phyloP scores from a whole-genome alignment of 2,888 invertebrate genomes.

The Mimas tiliae region DNA sequence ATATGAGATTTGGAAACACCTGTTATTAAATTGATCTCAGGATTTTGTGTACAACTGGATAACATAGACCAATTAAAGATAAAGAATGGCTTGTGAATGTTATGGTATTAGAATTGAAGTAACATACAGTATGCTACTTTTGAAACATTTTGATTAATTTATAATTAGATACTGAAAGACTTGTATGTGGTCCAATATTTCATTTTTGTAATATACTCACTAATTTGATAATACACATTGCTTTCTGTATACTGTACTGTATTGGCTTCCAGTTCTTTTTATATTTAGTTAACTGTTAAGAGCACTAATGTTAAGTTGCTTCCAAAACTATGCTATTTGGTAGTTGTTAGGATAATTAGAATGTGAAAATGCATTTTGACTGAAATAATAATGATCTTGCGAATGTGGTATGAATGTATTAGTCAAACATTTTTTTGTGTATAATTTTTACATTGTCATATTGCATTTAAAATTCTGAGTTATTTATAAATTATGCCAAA shows the following conservation, averaged over 20 bases:
- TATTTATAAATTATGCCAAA: conserved; percentile 79
- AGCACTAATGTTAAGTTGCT: conserved; percentile 80
- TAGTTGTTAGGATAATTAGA: conserved; percentile 62
- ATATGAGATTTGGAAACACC: not conserved
- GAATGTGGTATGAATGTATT: conserved; percentile 76
- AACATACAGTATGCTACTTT: not conserved
- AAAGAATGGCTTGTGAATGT: not conserved
- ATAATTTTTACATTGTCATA: conserved; percentile 69
- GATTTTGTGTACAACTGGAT: not conserved
- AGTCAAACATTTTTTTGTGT: conserved; percentile 67
- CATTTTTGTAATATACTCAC: conserved; percentile 49
- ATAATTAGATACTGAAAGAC: conserved; percentile 62
- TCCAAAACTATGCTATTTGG: conserved; percentile 74
- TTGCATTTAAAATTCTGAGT: conserved; percentile 77
- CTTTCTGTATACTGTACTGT: conserved; percentile 48
- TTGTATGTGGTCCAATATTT: conserved; percentile 78
- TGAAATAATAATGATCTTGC: conserved; percentile 74
- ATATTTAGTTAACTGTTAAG: conserved; percentile 56
- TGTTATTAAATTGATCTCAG: not conserved
- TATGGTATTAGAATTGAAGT: conserved; percentile 4
- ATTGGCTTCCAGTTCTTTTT: conserved; percentile 66
- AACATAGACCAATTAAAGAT: not conserved
- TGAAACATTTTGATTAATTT: conserved; percentile 35
- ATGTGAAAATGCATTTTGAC: conserved; percentile 76
- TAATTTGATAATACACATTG: conserved; percentile 34